Base-by-base conservation (phyloP, 2,888 invertebrate species). In the Patella ulyssiponensis region DNA sequence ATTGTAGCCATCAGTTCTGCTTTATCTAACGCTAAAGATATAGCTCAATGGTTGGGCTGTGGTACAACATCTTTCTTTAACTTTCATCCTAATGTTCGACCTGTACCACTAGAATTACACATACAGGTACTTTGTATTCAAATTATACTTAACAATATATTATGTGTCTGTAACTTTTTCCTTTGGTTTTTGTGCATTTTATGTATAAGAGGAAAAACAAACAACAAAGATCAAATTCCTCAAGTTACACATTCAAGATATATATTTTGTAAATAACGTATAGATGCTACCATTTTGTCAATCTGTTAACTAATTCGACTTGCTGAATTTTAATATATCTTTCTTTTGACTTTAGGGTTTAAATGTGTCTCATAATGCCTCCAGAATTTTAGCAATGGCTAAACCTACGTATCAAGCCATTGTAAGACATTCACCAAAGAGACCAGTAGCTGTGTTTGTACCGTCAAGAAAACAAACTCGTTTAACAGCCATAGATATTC, bases 81-180 rank as follows among this genome's bases (percentile, higher is more conserved):
- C 93, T 99, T 99, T 93, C 98, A 99, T 90, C 99, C 99, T 0
- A 98, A 97, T 89, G 98, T 99, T 3, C 93, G 99, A 1, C 99
- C 99, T 0, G 94, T 98, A 64, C 98, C 98, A 0, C 92, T 99
- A 27, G 98, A 99, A 90, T 93, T 99, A 71, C 98, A 99, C 89
- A 97, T 99, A 77, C 97, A 94, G 88, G 92, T 92, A 73, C 76
- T 75, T 75, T 1, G 23, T 5, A 20, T n/a, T 20, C 2, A n/a
- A 7, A 52, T 23, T 17, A 1, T 52, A 4, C 44, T 44, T 5
- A 44, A 44, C 44, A 44, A 44, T 44, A 44, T 44, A 44, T 4
- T 33, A 33, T 33, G 5, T 33, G 33, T 33, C 3, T 33, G 33
- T 33, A 33, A 5, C 0, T 33, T 33, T 0, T 33, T 33, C 7